Evolutionary conservation across 2,888 invertebrate genomes (phyloP).

Genomic region (Eupeodes latifasciatus): DNA sequence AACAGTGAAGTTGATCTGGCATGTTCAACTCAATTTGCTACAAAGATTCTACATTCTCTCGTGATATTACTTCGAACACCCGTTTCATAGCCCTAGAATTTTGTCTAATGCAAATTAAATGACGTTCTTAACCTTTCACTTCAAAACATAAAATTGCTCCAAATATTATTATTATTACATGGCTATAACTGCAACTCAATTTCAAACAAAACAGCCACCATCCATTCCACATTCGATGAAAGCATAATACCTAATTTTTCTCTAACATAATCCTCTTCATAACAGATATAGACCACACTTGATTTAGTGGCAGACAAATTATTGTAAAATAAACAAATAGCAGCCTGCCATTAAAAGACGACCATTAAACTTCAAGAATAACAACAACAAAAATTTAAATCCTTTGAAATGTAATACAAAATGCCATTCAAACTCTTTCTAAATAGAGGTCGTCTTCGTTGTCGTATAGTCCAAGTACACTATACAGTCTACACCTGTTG

Average conservation of each 20-base stretch:
- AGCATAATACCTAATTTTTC: neutral
- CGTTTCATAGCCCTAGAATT: no score
- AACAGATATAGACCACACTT: neutral
- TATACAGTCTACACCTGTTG: neutral
- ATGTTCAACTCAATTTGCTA: no score
- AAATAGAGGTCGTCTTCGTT: neutral
- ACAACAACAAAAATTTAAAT: slow-evolving; percentile 2
- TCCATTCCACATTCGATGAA: neutral
- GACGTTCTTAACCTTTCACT: neutral
- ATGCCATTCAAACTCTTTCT: slow-evolving; percentile 19
- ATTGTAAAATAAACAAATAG: slow-evolving; percentile 60
- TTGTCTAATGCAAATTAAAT: neutral
- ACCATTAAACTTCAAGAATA: slow-evolving; percentile 28
- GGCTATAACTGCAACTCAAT: neutral
- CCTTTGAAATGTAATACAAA: slow-evolving; percentile 45
- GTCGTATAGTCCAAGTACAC: neutral
- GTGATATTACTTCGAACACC: no score
- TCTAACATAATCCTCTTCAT: slow-evolving; percentile 1
- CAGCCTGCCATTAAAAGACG: slow-evolving; percentile 32
- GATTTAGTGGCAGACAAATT: slow-evolving; percentile 47
- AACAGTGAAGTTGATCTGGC: no score
- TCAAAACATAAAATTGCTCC: neutral
- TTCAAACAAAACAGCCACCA: neutral
- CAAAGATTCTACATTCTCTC: no score
- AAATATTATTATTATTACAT: slow-evolving; percentile 1